Conservation (phyloP, 2,888 invertebrate genomes). For the Pecten maximus region DNA sequence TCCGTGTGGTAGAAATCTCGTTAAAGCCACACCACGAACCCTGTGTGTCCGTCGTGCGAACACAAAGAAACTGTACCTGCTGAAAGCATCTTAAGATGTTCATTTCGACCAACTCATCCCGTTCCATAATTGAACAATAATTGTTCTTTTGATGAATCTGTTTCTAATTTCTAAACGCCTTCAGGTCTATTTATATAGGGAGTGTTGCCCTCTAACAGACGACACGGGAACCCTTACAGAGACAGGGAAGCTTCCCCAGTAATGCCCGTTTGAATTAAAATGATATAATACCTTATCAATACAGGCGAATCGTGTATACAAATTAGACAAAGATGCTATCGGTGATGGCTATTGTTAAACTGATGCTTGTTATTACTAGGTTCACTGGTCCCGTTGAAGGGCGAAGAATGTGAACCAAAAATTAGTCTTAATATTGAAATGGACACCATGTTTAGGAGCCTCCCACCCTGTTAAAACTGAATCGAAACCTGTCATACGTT, state of each 20-base stretch:
- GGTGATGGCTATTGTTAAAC: not conserved
- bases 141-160: constrained; percentile 3
- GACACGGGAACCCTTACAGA: not conserved
- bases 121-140: not conserved
- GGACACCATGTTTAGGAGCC: constrained; percentile 14
- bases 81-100: constrained; percentile 2
- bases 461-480: not conserved
- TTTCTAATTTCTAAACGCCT: not conserved
- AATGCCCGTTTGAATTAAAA: constrained; percentile 13
- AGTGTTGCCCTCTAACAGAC: not conserved
- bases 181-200: constrained; percentile 5
- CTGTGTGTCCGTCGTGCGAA: not conserved
- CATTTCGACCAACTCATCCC: not conserved
- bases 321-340: not conserved
- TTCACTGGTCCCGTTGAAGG: constrained; percentile 4
- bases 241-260: not conserved
- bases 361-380: not conserved
- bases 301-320: not conserved
- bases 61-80: constrained; percentile 15
- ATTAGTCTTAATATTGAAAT: not conserved
- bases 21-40: not conserved
- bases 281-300: constrained; percentile 13
- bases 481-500: not conserved
- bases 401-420: not conserved
- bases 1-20: not conserved